Evolutionary conservation across 2,888 invertebrate genomes (phyloP).

Genomic region (Cybosia mesomella): DNA sequence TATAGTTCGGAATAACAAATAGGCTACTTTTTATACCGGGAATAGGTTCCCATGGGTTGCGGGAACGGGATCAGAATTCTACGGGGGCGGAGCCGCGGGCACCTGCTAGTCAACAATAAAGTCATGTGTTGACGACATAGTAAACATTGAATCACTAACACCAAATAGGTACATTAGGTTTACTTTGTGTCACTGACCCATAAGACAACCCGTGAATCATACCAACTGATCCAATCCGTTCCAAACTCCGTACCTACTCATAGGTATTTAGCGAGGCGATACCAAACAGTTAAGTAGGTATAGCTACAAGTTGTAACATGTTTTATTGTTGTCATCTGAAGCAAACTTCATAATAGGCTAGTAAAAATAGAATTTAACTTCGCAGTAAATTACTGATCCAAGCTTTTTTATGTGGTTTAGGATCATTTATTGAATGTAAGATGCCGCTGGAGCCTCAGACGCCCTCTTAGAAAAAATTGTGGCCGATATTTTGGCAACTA

Average conservation of each 20-base stretch:
- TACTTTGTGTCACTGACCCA: background rate
- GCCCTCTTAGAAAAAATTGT: too few species aligned
- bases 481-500: too few species aligned
- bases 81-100: too few species aligned
- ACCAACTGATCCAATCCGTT: background rate
- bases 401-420: too few species aligned
- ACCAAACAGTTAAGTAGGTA: background rate
- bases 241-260: background rate
- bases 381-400: too few species aligned
- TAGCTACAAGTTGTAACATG: background rate
- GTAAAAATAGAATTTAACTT: too few species aligned
- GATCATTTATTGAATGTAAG: too few species aligned
- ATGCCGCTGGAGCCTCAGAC: too few species aligned
- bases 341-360: background rate
- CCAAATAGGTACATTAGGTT: background rate
- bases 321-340: background rate
- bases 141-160: conserved; percentile 1
- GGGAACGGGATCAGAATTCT: too few species aligned
- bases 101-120: background rate
- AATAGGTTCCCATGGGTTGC: too few species aligned
- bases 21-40: too few species aligned
- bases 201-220: background rate
- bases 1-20: too few species aligned
- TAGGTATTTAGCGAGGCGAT: background rate
- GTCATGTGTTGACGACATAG: background rate